Evolutionary conservation across 2,113 vertebrate genomes (phyloP).

Genomic region (Ammodytes dubius): DNA sequence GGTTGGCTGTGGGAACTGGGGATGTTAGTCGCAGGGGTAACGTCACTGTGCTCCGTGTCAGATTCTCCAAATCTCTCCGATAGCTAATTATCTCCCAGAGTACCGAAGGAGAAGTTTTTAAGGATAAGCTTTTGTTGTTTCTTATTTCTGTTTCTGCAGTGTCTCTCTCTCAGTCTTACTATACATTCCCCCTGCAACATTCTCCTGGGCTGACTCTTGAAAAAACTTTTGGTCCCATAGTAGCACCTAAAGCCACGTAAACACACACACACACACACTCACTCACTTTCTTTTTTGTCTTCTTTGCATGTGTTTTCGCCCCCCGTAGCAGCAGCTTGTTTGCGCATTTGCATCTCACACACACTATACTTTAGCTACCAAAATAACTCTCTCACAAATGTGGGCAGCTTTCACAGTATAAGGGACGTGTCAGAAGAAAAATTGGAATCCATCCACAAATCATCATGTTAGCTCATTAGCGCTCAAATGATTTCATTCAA

Average conservation of each 20-base stretch:
- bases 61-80: slow-evolving; percentile 74
- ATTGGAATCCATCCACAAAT: slow-evolving; percentile 28
- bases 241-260: slow-evolving; percentile 34
- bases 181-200: slow-evolving; percentile 6
- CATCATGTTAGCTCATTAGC: slow-evolving; percentile 42
- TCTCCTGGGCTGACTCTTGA: slow-evolving; percentile 49
- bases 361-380: background rate
- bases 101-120: slow-evolving; percentile 63
- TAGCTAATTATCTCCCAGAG: slow-evolving; percentile 77
- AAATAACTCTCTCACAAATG: slow-evolving; percentile 24
- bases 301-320: slow-evolving; percentile 10
- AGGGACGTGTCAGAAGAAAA: slow-evolving; percentile 11
- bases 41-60: slow-evolving; percentile 66
- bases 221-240: slow-evolving; percentile 40
- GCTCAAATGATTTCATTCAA: slow-evolving; percentile 10
- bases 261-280: slow-evolving; percentile 33
- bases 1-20: slow-evolving; percentile 63
- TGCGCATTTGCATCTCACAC: slow-evolving; percentile 13
- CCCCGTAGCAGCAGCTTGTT: background rate
- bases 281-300: background rate
- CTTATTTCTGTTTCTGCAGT: slow-evolving; percentile 16
- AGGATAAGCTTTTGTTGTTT: slow-evolving; percentile 68
- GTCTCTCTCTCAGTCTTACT: slow-evolving; percentile 32
- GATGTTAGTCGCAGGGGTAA: slow-evolving; percentile 64
- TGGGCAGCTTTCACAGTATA: slow-evolving; percentile 1